Base-by-base conservation (phyloP, 1,140 invertebrate genomes). In the Amyelois transitella region DNA sequence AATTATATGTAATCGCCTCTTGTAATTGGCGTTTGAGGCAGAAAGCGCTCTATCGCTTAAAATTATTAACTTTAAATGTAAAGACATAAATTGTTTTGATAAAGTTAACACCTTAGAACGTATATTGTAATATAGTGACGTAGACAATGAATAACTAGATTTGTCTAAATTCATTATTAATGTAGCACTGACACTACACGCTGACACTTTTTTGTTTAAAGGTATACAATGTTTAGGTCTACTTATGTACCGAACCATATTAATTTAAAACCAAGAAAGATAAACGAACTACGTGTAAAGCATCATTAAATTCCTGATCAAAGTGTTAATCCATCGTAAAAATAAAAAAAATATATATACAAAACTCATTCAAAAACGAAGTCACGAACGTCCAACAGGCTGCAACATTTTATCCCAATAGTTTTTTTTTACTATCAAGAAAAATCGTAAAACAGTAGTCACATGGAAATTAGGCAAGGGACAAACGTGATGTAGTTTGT, bases 1-100 rank as follows among this genome's bases (percentile, higher is more conserved):
- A 74, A 81, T 81, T 81, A 81, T 60, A 67, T 55, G 55, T 78
- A 80, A 80, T 77, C 75, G 71, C 66, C 66, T 53, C 53, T 69
- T 61, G 43, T 44, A 38, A 48, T 28, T 58, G 50, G 50, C 67
- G 59, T 55, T 60, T 69, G 18, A 24, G 75, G 75, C 75, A 49
- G 55, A 72, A 76, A 80, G 69, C 67, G 75, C 73, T 77, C 48
- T 19, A 53, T 38, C 19, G 18, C 28, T n/a, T 22, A 7, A 43
- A 7, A 4, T 25, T 43, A 43, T 53, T 24, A 53, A 7, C 18
- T 12, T 18, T 1, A 8, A 53, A 21, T 55, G n/a, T n/a, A n/a
- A n/a, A n/a, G n/a, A n/a, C n/a, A n/a, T n/a, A n/a, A n/a, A n/a
- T n/a, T n/a, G n/a, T n/a, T n/a, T n/a, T n/a, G n/a, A n/a, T n/a